Evolutionary conservation across 2,888 invertebrate species (phyloP).

Genomic region (Ommatoiulus sabulosus): DNA sequence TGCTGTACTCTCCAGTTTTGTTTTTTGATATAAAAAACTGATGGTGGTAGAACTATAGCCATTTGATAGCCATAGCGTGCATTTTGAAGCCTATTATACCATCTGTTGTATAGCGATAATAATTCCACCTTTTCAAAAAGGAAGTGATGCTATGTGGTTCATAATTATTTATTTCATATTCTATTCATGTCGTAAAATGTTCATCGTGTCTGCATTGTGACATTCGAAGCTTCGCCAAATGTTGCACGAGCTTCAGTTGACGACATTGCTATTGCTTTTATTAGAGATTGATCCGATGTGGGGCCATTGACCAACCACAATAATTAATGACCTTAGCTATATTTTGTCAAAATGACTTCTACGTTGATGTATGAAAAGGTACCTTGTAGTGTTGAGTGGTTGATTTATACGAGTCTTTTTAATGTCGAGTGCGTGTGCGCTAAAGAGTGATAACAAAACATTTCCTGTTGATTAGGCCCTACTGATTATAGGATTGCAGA

Average conservation of each 20-base stretch:
- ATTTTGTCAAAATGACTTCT: neutral
- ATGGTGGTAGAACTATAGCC: neutral
- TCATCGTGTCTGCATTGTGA: too few species aligned
- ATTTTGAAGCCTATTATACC: neutral
- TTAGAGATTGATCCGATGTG: neutral
- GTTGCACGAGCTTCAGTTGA: neutral
- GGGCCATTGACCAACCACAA: neutral
- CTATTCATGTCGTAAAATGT: neutral
- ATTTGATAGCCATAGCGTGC: neutral
- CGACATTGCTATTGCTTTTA: neutral
- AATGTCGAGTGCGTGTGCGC: neutral
- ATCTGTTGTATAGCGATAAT: neutral
- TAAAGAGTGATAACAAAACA: neutral
- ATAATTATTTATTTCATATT: neutral
- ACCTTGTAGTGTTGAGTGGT: too few species aligned
- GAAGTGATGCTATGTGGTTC: neutral
- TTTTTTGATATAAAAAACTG: neutral
- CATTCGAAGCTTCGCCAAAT: too few species aligned
- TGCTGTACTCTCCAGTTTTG: too few species aligned
- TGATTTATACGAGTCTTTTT: too few species aligned
- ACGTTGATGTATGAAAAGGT: neutral
- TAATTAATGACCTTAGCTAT: neutral
- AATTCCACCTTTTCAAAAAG: neutral
- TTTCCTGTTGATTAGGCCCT: neutral
- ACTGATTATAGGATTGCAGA: neutral